Evolutionary conservation across 92 coral and sea anemone species (phyloP).

Genomic region (Palythoa grandis): DNA sequence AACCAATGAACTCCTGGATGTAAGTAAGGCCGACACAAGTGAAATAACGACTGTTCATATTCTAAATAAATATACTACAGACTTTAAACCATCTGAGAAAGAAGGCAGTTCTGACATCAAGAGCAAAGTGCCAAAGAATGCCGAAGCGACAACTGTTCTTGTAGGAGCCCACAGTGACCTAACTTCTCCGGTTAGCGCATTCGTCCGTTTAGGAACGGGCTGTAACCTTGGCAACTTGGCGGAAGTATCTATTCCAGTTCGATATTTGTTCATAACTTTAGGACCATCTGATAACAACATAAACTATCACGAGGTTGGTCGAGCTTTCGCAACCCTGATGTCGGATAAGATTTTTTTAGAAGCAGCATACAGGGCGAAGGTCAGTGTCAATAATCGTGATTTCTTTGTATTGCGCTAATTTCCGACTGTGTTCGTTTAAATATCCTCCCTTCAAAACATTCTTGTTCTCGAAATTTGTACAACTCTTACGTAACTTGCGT

Average conservation of each 20-base stretch:
- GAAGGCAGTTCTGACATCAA: constrained; percentile 59
- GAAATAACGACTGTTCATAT: background rate
- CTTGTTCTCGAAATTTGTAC: no score
- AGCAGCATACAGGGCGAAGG: constrained; percentile 81
- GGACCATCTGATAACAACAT: constrained; percentile 75
- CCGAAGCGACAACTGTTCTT: constrained; percentile 93
- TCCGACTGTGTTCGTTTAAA: background rate
- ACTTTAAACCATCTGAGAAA: constrained; percentile 1
- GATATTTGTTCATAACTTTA: constrained; percentile 83
- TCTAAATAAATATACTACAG: constrained; percentile 8
- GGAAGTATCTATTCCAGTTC: constrained; percentile 88
- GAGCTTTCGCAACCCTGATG: constrained; percentile 91
- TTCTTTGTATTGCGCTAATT: background rate
- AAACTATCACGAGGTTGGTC: constrained; percentile 90
- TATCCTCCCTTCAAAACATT: no score
- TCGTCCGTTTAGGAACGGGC: constrained; percentile 85
- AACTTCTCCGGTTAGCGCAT: constrained; percentile 70
- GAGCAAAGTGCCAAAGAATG: constrained; percentile 72
- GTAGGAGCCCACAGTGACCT: constrained; percentile 80
- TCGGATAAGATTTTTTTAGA: constrained; percentile 86
- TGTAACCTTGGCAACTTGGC: constrained; percentile 89
- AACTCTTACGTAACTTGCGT: no score
- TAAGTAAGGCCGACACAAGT: background rate
- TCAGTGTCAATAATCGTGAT: constrained; percentile 3
- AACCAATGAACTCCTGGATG: background rate